Percentiles rank a stretch among this genome's conserved stretches.
These are phyloP conservation scores for Mycogona germanica DNA, from an alignment of 2,888 invertebrate species.

Conservation along the genomic window DNA sequence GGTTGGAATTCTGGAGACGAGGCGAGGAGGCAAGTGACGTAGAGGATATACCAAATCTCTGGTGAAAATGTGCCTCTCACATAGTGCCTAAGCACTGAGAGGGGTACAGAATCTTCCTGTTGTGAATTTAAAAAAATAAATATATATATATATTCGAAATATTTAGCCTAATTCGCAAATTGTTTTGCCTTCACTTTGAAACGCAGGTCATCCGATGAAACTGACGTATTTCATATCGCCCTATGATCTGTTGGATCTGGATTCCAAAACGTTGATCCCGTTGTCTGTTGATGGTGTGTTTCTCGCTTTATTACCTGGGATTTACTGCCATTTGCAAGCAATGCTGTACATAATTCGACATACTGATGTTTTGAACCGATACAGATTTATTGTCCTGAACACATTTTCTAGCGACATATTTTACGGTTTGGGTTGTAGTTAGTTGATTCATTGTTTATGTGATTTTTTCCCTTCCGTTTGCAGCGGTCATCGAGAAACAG, in stretches of 20 bases:
- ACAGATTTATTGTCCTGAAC: too few relatives aligned
- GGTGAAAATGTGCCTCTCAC: neutral
- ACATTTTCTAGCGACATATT: neutral
- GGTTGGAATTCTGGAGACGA: slow-evolving; percentile 69
- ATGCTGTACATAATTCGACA: too few relatives aligned
- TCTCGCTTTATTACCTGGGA: too few relatives aligned
- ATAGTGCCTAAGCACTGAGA: too few relatives aligned
- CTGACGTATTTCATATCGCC: slow-evolving; percentile 89
- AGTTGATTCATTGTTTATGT: neutral
- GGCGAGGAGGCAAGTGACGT: slow-evolving; percentile 53
- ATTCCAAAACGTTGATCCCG: slow-evolving; percentile 55
- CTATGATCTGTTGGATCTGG: slow-evolving; percentile 73
- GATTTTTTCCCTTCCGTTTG: slow-evolving; percentile 3
- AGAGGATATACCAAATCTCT: neutral
- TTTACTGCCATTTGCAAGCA: too few relatives aligned
- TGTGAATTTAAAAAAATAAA: too few relatives aligned
- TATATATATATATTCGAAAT: too few relatives aligned
- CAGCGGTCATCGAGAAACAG: slow-evolving; percentile 45
- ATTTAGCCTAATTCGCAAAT: neutral
- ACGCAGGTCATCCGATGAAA: slow-evolving; percentile 81
- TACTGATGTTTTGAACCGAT: slow-evolving; percentile 23
- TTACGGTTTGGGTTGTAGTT: neutral
- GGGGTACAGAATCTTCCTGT: too few relatives aligned
- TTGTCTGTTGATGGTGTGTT: slow-evolving; percentile 52
- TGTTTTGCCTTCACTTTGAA: slow-evolving; percentile 22